These are phyloP conservation scores for Drosophila mayri DNA, from an alignment of 1,140 invertebrate genomes.

Conservation along the genomic window DNA sequence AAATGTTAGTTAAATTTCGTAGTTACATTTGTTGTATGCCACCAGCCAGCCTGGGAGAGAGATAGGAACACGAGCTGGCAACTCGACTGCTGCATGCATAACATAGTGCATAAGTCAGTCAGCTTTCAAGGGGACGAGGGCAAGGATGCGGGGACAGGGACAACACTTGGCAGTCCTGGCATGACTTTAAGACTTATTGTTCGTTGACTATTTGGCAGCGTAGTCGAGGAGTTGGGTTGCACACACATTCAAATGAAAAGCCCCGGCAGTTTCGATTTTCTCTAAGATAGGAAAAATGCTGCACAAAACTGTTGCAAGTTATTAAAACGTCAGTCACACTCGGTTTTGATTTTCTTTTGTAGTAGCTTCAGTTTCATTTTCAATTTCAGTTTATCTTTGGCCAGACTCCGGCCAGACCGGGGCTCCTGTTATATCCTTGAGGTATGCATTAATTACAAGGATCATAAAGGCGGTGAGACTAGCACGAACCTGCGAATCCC, in stretches of 20 bases:
- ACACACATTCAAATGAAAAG: constrained; percentile 33
- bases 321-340: constrained; percentile 60
- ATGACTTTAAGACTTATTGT: constrained; percentile 69
- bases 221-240: constrained; percentile 15
- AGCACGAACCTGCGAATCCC: constrained; percentile 25
- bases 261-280: constrained; percentile 20
- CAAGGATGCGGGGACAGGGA: background rate
- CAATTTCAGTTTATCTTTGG: constrained; percentile 33
- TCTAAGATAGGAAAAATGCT: constrained; percentile 18
- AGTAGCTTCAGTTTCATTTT: constrained; percentile 28
- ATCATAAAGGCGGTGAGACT: constrained; percentile 65
- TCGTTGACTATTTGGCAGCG: constrained; percentile 46
- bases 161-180: constrained; percentile 39
- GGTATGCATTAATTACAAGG: constrained; percentile 79
- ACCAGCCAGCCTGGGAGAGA: constrained; percentile 6
- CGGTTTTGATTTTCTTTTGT: constrained; percentile 47
- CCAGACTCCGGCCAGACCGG: constrained; percentile 34
- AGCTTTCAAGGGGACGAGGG: constrained; percentile 19
- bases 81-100: constrained; percentile 73
- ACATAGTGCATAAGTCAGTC: constrained; percentile 78
- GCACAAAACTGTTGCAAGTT: constrained; percentile 51
- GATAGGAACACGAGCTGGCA: constrained; percentile 48
- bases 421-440: constrained; percentile 62
- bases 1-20: constrained; percentile 70
- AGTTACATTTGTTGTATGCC: constrained; percentile 57